These are phyloP conservation scores for Leptinotarsa rubiginosa DNA, from an alignment of 2,888 invertebrate genomes.

Conservation along the genomic window DNA sequence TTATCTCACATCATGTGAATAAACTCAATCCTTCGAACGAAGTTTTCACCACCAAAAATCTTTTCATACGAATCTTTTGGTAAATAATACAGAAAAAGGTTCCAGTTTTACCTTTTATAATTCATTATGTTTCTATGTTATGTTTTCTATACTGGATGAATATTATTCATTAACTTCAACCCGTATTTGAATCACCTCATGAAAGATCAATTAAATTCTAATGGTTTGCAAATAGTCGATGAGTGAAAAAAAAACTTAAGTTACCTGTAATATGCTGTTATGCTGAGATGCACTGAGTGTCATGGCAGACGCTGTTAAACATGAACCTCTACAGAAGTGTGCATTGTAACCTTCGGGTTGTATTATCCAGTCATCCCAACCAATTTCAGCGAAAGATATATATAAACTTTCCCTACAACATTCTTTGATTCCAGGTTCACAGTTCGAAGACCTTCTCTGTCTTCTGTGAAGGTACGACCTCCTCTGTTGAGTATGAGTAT, in stretches of 20 bases:
- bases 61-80: too few species aligned
- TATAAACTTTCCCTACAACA: constrained; percentile 87
- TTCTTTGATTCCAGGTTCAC: constrained; percentile 76
- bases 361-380: constrained; percentile 91
- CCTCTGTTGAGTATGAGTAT: constrained; percentile 79
- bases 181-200: background rate
- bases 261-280: constrained; percentile 80
- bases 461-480: constrained; percentile 59
- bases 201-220: background rate
- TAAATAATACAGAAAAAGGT: too few species aligned
- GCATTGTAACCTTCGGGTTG: constrained; percentile 86
- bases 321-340: constrained; percentile 87
- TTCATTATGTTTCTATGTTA: too few species aligned
- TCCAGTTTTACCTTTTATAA: too few species aligned
- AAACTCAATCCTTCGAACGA: too few species aligned
- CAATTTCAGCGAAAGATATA: constrained; percentile 85
- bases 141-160: too few species aligned
- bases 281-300: constrained; percentile 75
- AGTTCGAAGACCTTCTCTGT: constrained; percentile 73
- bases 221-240: background rate
- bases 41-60: too few species aligned
- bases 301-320: constrained; percentile 79
- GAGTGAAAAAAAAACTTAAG: background rate
- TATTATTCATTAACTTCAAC: too few species aligned
- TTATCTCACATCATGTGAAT: too few species aligned